These are phyloP conservation scores for Scomber japonicus DNA, from an alignment of 2,113 vertebrate species.

Conservation along the genomic window DNA sequence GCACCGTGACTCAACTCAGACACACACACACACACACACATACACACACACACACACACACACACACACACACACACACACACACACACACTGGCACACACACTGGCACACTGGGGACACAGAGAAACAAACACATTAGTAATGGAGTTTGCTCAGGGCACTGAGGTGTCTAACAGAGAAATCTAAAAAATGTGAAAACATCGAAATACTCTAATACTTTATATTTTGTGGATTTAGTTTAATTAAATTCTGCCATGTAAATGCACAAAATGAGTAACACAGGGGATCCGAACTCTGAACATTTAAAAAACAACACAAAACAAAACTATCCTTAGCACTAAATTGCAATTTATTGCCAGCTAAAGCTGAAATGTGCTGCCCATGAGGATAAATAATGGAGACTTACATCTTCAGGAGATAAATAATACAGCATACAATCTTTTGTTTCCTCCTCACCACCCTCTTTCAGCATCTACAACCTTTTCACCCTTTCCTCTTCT, in stretches of 20 bases:
- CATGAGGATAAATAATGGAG: slow-evolving; percentile 65
- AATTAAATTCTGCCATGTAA: not conserved
- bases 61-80: not conserved
- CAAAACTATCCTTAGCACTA: not conserved
- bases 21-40: slow-evolving; percentile 16
- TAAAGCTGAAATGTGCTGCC: slow-evolving; percentile 34
- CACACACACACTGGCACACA: slow-evolving; percentile 9
- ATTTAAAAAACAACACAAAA: not conserved
- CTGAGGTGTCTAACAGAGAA: slow-evolving; percentile 42
- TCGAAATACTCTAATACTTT: not conserved
- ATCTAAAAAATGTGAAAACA: slow-evolving; percentile 32
- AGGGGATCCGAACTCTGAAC: not conserved
- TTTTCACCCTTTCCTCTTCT: slow-evolving; percentile 23
- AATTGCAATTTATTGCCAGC: slow-evolving; percentile 11
- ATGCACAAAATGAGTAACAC: not conserved
- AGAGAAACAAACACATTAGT: slow-evolving; percentile 40
- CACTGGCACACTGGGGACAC: slow-evolving; percentile 4
- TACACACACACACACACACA: slow-evolving; percentile 1
- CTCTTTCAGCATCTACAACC: slow-evolving; percentile 9
- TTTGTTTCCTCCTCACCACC: slow-evolving; percentile 41
- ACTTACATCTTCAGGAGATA: slow-evolving; percentile 63
- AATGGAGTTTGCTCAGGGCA: slow-evolving; percentile 43
- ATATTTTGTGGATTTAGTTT: too few relatives aligned
- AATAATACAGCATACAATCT: slow-evolving; percentile 57
- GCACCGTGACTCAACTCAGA: slow-evolving; percentile 56